phyloP scores from a whole-genome alignment of 2,113 vertebrate species.

The Misgurnus anguillicaudatus region DNA sequence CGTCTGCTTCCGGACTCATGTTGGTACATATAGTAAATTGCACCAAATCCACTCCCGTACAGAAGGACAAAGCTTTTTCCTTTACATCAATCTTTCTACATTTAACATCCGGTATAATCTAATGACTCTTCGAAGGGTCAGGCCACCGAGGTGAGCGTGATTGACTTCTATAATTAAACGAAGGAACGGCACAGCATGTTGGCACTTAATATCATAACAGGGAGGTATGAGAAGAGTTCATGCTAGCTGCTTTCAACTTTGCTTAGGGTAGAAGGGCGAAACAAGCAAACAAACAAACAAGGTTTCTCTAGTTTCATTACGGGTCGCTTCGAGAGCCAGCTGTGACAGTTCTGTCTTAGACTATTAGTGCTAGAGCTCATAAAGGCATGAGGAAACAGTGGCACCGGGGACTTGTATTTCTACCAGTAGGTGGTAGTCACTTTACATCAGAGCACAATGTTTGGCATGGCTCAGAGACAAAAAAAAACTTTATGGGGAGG shows the following conservation, averaged over 20 bases:
- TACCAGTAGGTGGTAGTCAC: conserved; percentile 67
- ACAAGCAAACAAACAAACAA: conserved; percentile 41
- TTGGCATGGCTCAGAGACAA: neutral
- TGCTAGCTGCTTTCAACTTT: conserved; percentile 34
- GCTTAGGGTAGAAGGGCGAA: conserved; percentile 33
- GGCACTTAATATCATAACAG: conserved; percentile 29
- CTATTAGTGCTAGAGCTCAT: conserved; percentile 24
- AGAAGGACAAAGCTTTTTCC: conserved; percentile 49
- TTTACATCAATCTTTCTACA: conserved; percentile 14
- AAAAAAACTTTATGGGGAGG: conserved; percentile 22
- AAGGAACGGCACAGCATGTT: conserved; percentile 35
- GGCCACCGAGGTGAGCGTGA: conserved; percentile 9
- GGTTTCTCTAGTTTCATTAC: conserved; percentile 16
- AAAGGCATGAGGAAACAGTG: conserved; percentile 21
- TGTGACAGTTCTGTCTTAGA: conserved; percentile 28
- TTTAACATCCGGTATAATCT: conserved; percentile 15
- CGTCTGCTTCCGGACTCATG: conserved; percentile 30
- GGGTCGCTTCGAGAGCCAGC: conserved; percentile 27
- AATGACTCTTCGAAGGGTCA: neutral
- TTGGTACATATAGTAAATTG: conserved; percentile 38
- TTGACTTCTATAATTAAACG: conserved; percentile 40
- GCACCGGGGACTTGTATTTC: conserved; percentile 44
- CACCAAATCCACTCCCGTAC: conserved; percentile 53
- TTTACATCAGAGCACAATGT: conserved; percentile 56
- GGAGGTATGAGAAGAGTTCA: conserved; percentile 12